Conservation (phyloP, 2,888 invertebrate genomes). For the Candidula unifasciata region DNA sequence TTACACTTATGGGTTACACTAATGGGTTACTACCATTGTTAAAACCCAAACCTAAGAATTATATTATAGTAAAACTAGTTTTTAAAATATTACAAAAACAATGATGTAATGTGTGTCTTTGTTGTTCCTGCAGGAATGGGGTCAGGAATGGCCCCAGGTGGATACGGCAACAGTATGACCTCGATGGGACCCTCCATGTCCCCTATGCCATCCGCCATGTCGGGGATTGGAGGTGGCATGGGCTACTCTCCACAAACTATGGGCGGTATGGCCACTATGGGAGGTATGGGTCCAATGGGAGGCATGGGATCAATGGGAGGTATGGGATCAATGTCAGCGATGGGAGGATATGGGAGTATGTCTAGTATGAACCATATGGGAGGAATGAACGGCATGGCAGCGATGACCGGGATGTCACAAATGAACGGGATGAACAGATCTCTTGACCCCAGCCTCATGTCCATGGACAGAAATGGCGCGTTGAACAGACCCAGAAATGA, state of each 20-base stretch:
- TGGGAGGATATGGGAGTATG: conserved; percentile 84
- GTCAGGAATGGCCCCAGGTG: conserved; percentile 62
- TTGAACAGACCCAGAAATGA: conserved; percentile 83
- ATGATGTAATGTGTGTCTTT: neutral
- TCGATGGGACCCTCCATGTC: conserved; percentile 58
- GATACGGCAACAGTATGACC: conserved; percentile 64
- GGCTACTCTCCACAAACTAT: conserved; percentile 52
- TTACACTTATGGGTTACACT: too few species aligned
- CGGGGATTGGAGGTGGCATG: conserved; percentile 50
- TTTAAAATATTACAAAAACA: neutral
- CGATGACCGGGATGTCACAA: conserved; percentile 69
- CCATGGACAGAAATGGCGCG: conserved; percentile 71
- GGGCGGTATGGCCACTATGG: conserved; percentile 80
- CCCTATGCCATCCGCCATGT: conserved; percentile 58
- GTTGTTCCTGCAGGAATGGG: conserved; percentile 43
- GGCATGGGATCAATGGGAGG: conserved; percentile 66
- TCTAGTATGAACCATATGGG: conserved; percentile 81
- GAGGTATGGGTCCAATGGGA: conserved; percentile 80
- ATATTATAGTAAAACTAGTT: neutral
- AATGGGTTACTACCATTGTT: too few species aligned
- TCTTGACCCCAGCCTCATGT: conserved; percentile 67
- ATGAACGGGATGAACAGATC: conserved; percentile 70
- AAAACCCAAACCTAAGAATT: too few species aligned
- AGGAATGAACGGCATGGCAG: conserved; percentile 70
- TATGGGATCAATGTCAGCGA: conserved; percentile 77